Conservation (phyloP, 2,113 vertebrate species). For the Stegastes partitus region DNA sequence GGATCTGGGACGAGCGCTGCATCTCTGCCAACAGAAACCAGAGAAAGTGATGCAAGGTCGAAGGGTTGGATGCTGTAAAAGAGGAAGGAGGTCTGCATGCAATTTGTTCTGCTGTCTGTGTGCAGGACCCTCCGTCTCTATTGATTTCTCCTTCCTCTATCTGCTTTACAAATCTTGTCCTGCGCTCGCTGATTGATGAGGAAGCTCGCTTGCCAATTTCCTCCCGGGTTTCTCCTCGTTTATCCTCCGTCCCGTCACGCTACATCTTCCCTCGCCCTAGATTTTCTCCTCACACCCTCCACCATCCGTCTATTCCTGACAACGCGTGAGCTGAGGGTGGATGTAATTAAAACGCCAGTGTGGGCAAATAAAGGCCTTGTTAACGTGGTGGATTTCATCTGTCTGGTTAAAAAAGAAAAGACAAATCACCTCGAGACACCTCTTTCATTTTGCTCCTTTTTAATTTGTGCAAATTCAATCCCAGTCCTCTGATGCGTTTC, state of each 20-base stretch:
- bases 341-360: not conserved
- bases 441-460: not conserved
- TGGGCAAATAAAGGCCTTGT: not conserved
- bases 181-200: constrained; percentile 28
- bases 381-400: not conserved
- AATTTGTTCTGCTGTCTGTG: not conserved
- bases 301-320: not conserved
- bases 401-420: not conserved
- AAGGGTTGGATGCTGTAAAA: not conserved
- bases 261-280: not conserved
- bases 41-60: not conserved
- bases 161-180: constrained; percentile 19
- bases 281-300: not conserved
- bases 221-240: not conserved
- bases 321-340: no score
- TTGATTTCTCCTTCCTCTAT: constrained; percentile 29
- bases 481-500: not conserved
- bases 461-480: not conserved
- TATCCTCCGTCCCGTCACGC: not conserved
- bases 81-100: not conserved
- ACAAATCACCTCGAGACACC: not conserved
- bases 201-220: constrained; percentile 4
- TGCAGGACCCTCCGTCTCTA: not conserved
- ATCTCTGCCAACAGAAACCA: not conserved
- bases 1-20: not conserved